A percentile compares a stretch with the other conserved stretches of the same genome.
Evolutionary conservation across 2,888 invertebrate species (phyloP).

Genomic region (Nymphalis polychloros): DNA sequence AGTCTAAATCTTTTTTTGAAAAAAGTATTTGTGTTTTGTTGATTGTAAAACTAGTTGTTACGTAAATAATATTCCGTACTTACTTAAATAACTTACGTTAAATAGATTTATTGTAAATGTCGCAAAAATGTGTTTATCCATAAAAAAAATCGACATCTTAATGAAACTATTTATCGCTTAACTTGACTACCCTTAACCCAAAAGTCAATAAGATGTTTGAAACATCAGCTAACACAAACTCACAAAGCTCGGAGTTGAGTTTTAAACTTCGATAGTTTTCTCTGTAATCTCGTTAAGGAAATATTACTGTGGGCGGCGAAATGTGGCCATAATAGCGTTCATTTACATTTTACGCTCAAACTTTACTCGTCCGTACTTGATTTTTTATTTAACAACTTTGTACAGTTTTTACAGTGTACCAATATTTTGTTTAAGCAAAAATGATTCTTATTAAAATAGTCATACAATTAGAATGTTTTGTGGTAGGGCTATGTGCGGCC

Average conservation of each 20-base stretch:
- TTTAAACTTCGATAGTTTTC: constrained; percentile 25
- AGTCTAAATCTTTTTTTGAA: no score
- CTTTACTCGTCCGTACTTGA: not conserved
- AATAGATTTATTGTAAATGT: no score
- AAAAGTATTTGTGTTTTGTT: no score
- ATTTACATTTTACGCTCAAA: constrained; percentile 3
- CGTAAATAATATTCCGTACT: no score
- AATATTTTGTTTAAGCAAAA: not conserved
- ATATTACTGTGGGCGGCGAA: constrained; percentile 9
- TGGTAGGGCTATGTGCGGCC: no score
- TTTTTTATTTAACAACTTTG: constrained; percentile 5
- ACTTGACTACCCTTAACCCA: not conserved
- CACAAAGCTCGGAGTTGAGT: constrained; percentile 18
- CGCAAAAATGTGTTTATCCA: no score
- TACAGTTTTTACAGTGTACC: not conserved
- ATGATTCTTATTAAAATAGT: no score
- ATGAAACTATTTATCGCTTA: constrained; percentile 1
- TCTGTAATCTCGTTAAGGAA: constrained; percentile 22
- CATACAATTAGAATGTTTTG: no score
- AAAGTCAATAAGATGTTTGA: constrained; percentile 4
- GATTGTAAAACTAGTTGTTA: no score
- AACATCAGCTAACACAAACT: constrained; percentile 15
- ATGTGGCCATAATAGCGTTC: constrained; percentile 6
- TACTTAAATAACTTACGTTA: no score
- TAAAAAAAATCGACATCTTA: no score